A percentile compares a stretch with the other conserved stretches of the same genome.
Evolutionary conservation across 2,888 invertebrate genomes (phyloP).

Genomic region (Andrena flavipes): DNA sequence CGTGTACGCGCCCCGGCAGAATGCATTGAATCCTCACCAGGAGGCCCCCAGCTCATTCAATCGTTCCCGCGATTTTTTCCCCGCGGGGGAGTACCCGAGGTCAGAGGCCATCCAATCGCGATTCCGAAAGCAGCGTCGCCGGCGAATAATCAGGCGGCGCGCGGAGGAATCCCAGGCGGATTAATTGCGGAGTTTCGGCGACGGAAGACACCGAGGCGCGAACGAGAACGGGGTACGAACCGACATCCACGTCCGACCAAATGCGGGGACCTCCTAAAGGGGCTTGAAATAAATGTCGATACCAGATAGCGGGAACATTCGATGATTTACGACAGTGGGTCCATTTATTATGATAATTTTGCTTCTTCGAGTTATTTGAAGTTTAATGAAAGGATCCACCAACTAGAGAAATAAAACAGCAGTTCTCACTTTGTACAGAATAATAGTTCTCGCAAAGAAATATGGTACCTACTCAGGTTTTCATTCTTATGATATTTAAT

Average conservation of each 20-base stretch:
- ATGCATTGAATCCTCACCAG: slow-evolving; percentile 43
- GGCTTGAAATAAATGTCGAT: background rate
- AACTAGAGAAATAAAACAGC: too few relatives aligned
- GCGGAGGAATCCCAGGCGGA: slow-evolving; percentile 54
- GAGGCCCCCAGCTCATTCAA: slow-evolving; percentile 34
- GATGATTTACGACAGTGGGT: background rate
- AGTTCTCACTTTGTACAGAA: too few relatives aligned
- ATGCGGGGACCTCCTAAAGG: background rate
- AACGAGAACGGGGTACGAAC: background rate
- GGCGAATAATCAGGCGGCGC: slow-evolving; percentile 42
- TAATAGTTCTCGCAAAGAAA: too few relatives aligned
- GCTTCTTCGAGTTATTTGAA: too few relatives aligned
- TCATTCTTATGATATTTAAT: too few relatives aligned
- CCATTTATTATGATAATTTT: background rate
- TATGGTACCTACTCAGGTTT: too few relatives aligned
- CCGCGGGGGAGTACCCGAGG: slow-evolving; percentile 53
- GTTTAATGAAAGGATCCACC: too few relatives aligned
- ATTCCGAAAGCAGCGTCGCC: slow-evolving; percentile 51
- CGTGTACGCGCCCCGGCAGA: slow-evolving; percentile 22
- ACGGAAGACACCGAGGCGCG: slow-evolving; percentile 15
- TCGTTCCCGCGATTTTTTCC: slow-evolving; percentile 56
- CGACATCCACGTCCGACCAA: background rate
- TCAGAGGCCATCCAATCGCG: slow-evolving; percentile 64
- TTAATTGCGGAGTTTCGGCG: slow-evolving; percentile 48
- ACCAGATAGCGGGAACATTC: background rate